Base-by-base conservation (phyloP, 2,888 invertebrate genomes). In the Acronicta aceris region DNA sequence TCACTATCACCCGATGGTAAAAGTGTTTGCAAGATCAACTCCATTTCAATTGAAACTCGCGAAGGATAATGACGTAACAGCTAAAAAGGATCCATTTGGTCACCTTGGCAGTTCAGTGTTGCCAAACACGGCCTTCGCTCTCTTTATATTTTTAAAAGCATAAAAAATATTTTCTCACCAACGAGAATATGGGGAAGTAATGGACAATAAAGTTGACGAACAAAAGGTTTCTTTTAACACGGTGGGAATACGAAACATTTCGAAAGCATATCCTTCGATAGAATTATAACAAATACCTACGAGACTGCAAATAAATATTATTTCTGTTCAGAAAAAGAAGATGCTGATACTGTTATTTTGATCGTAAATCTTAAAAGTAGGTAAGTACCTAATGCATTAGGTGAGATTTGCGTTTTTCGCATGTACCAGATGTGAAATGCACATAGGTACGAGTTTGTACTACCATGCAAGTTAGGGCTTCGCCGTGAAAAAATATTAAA, bases 161-260 rank as follows among this genome's bases (percentile, higher is more conserved):
- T 38, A 38, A 38, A 38, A 38, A 38, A 38, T 6, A 12, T 59
- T 50, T 60, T 54, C 60, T 43, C 53, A 60, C 48, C 46, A 59
- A 58, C 47, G 9, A 33, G 53, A 59, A 59, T 56, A 58, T 10
- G 6, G 15, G 49, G 12, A 33, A 33, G 46, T 50, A 64, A 58
- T 66, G 53, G 25, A 66, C 50, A 58, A 64, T 67, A 53, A 71
- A 59, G n/a, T 13, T 30, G 5, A 16, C 46, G 30, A 55, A 51
- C 59, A 63, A 61, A 71, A 55, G 63, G 43, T 51, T 54, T 65
- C 1, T 57, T 65, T 66, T 59, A 48, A 25, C 59, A 57, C 47
- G 46, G 45, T 64, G 57, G 17, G 45, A 64, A 59, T 41, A 36
- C 36, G 43, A 49, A 59, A 61, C 13, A 51, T 57, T 61, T 52